phyloP scores from a whole-genome alignment of 2,888 invertebrate genomes.

The Platycheirus albimanus region DNA sequence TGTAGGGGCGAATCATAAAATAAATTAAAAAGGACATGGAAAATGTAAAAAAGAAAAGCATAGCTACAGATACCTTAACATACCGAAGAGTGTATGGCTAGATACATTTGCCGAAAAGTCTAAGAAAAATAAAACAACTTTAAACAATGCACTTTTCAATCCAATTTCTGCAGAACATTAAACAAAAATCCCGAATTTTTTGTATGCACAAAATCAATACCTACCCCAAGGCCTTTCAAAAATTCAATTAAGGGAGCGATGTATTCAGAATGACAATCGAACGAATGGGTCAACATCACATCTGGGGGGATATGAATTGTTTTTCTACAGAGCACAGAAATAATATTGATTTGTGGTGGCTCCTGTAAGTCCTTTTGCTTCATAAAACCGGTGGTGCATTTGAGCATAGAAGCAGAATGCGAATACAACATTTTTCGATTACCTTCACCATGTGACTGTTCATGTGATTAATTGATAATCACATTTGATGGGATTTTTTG shows the following conservation, averaged over 20 bases:
- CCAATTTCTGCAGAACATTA: too few species aligned
- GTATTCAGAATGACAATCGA: too few species aligned
- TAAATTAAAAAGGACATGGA: too few species aligned
- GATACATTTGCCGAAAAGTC: too few species aligned
- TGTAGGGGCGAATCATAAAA: too few species aligned
- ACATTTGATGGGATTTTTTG: slow-evolving; percentile 25
- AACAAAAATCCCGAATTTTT: too few species aligned
- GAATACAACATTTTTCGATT: slow-evolving; percentile 54
- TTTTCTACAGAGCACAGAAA: slow-evolving; percentile 3
- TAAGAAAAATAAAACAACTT: too few species aligned
- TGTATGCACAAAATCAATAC: slow-evolving; percentile 3
- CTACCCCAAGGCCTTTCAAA: slow-evolving; percentile 45
- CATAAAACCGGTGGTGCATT: neutral
- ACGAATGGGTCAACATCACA: neutral
- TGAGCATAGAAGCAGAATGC: slow-evolving; percentile 28
- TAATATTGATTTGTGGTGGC: slow-evolving; percentile 34
- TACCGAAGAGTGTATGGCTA: too few species aligned
- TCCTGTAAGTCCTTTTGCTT: slow-evolving; percentile 31
- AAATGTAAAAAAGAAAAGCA: too few species aligned
- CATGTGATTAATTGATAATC: slow-evolving; percentile 68
- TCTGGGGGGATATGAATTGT: neutral
- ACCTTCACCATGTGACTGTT: slow-evolving; percentile 53
- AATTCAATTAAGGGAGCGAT: slow-evolving; percentile 64
- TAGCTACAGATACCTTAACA: too few species aligned
- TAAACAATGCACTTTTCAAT: too few species aligned